These are phyloP conservation scores for Phoxinus phoxinus DNA, from an alignment of 2,113 vertebrate genomes.

Conservation along the genomic window DNA sequence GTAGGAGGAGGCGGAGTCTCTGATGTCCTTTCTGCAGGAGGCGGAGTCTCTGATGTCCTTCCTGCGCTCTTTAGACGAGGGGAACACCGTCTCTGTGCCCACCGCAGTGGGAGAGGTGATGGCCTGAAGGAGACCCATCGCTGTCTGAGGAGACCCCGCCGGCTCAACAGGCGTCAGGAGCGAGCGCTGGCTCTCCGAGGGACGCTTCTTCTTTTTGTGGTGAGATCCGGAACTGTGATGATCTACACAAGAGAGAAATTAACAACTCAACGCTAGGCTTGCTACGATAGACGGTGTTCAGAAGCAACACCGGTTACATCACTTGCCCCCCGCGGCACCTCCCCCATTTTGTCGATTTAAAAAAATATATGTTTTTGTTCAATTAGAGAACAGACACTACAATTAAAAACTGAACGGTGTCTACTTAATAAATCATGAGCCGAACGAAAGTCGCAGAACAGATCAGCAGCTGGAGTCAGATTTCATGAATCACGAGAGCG, in stretches of 20 bases:
- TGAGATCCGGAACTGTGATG: conserved; percentile 34
- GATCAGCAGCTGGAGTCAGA: no score
- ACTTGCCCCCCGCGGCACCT: no score
- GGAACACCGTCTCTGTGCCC: conserved; percentile 80
- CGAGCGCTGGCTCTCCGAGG: conserved; percentile 32
- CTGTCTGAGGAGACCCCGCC: conserved; percentile 75
- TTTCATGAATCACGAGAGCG: no score
- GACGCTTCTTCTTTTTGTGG: conserved; percentile 53
- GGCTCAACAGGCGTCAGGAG: conserved; percentile 11
- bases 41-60: conserved; percentile 61
- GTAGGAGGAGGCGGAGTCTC: conserved; percentile 48
- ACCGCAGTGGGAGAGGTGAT: conserved; percentile 83
- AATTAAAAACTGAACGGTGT: no score
- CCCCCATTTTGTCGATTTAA: no score
- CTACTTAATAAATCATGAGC: no score
- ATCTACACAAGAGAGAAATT: neutral
- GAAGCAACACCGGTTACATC: no score
- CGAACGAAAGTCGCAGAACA: no score
- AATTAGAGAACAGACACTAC: no score
- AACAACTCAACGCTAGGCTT: neutral
- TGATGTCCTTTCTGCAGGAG: conserved; percentile 66
- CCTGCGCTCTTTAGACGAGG: conserved; percentile 73
- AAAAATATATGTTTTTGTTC: no score
- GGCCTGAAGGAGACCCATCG: conserved; percentile 92
- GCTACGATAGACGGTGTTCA: no score